Conservation (phyloP, 2,888 invertebrate genomes). For the Ophion ventricosus region DNA sequence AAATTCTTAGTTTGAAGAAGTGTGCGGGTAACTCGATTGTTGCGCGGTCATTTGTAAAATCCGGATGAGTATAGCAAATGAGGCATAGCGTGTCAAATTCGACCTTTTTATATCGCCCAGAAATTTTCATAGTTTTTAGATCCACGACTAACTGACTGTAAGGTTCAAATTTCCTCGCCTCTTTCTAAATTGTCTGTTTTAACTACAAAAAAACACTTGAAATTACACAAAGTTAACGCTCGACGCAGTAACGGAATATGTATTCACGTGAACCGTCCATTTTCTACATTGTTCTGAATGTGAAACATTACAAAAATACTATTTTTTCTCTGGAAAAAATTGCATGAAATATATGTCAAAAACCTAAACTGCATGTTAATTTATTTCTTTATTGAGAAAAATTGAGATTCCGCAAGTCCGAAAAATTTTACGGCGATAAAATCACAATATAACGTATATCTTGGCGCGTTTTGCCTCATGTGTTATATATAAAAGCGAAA, state of each 20-base stretch:
- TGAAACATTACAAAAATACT: too few species aligned
- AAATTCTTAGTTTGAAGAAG: background rate
- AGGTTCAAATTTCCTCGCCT: too few species aligned
- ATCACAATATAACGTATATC: background rate
- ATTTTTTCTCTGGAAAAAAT: too few species aligned
- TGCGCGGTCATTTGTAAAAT: conserved; percentile 11
- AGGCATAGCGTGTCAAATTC: background rate
- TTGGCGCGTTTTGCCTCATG: background rate
- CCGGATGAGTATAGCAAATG: conserved; percentile 21
- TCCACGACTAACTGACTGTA: background rate
- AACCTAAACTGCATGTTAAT: background rate
- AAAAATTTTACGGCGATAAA: background rate
- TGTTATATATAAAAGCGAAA: background rate
- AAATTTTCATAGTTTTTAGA: conserved; percentile 30
- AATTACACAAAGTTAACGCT: too few species aligned
- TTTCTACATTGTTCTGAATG: too few species aligned
- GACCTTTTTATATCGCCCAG: background rate
- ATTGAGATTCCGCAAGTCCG: background rate
- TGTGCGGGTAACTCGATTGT: background rate
- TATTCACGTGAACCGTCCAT: too few species aligned
- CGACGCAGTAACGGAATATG: too few species aligned
- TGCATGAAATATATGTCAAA: too few species aligned
- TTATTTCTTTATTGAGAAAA: background rate
- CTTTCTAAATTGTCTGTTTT: too few species aligned
- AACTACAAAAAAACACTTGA: too few species aligned